phyloP scores from a whole-genome alignment of 2,113 vertebrate genomes.

The Trematomus loennbergii region DNA sequence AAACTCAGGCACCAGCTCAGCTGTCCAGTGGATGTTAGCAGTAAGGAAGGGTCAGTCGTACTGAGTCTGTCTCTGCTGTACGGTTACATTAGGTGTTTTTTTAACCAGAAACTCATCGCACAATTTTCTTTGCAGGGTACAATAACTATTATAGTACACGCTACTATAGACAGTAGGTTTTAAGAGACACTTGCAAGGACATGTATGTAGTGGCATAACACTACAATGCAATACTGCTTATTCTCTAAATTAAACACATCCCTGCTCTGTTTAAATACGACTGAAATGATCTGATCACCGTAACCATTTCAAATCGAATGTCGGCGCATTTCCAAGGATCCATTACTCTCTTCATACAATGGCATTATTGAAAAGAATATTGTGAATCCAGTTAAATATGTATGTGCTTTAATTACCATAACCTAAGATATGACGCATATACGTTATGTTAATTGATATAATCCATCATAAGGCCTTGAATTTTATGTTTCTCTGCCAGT shows the following conservation, averaged over 20 bases:
- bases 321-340: not conserved
- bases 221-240: not conserved
- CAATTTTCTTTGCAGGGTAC: not conserved
- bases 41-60: slow-evolving; percentile 30
- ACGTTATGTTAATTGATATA: slow-evolving; percentile 51
- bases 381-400: slow-evolving; percentile 23
- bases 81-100: not conserved
- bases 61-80: not conserved
- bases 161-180: not conserved
- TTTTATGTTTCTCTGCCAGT: slow-evolving; percentile 17
- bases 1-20: slow-evolving; percentile 45
- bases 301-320: slow-evolving; percentile 7
- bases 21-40: slow-evolving; percentile 28
- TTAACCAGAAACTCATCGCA: slow-evolving; percentile 4
- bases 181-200: not conserved
- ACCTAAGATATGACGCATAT: slow-evolving; percentile 33
- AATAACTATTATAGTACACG: not conserved
- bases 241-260: not conserved
- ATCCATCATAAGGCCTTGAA: slow-evolving; percentile 38
- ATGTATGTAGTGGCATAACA: not conserved
- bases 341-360: not conserved
- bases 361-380: slow-evolving; percentile 1
- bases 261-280: not conserved
- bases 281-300: not conserved
- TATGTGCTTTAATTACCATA: slow-evolving; percentile 11